Conservation (phyloP, 2,797 vertebrate genomes). For the Lagorchestes hirsutus region DNA sequence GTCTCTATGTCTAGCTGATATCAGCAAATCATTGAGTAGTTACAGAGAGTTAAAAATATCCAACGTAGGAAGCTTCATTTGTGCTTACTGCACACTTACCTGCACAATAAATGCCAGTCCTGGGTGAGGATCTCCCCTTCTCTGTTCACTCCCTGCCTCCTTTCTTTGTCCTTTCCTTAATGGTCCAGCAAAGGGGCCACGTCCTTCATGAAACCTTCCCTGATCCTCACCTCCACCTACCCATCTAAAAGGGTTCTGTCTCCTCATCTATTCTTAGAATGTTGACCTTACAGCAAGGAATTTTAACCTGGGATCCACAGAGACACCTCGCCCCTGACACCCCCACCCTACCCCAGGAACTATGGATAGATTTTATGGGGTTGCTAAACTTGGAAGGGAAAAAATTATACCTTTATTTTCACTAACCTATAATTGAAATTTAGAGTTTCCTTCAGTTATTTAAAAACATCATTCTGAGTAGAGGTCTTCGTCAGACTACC, state of each 20-base stretch:
- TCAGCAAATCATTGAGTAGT: constrained; percentile 59
- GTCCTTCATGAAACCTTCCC: not conserved
- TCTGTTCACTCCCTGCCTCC: not conserved
- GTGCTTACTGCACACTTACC: constrained; percentile 64
- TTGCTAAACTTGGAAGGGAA: not conserved
- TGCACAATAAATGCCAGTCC: constrained; percentile 73
- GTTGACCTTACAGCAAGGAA: not conserved
- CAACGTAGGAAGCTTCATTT: constrained; percentile 49
- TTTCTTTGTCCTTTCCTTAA: constrained; percentile 8
- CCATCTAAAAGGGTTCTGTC: not conserved
- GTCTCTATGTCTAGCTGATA: constrained; percentile 55
- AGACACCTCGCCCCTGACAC: too few species aligned
- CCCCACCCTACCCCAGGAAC: not conserved
- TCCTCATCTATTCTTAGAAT: not conserved
- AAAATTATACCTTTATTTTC: not conserved
- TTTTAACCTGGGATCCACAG: not conserved
- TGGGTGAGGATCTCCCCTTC: constrained; percentile 60
- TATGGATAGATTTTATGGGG: not conserved
- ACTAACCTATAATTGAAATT: not conserved
- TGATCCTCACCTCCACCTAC: not conserved
- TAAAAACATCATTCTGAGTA: not conserved
- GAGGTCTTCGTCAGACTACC: not conserved
- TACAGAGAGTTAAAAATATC: constrained; percentile 73
- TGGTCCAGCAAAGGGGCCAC: not conserved
- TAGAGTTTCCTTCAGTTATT: not conserved